phyloP scores from a whole-genome alignment of 2,888 invertebrate species.

The Eremobia ochroleuca region DNA sequence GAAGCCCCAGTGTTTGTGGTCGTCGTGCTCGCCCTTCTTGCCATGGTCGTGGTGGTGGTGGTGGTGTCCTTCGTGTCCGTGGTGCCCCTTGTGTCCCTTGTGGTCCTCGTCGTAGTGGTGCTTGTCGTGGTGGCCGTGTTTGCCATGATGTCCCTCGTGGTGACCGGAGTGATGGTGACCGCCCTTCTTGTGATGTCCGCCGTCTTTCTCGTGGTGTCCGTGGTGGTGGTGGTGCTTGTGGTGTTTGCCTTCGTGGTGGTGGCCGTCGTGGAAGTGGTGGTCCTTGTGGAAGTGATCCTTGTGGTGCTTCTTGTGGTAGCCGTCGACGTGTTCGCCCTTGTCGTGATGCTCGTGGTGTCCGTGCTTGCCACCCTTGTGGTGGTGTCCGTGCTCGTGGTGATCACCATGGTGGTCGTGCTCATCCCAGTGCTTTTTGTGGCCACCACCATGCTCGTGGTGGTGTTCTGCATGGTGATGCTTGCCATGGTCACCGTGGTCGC shows the following conservation, averaged over 20 bases:
- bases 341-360: constrained; percentile 96
- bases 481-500: constrained; percentile 94
- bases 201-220: constrained; percentile 93
- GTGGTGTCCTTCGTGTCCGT: constrained; percentile 94
- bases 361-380: constrained; percentile 95
- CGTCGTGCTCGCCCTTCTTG: constrained; percentile 94
- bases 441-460: constrained; percentile 94
- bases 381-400: constrained; percentile 94
- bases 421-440: constrained; percentile 94
- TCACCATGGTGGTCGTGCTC: constrained; percentile 92
- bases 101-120: constrained; percentile 95
- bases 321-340: constrained; percentile 95
- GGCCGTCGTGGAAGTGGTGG: constrained; percentile 97
- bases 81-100: constrained; percentile 95
- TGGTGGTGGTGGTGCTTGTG: constrained; percentile 95
- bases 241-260: constrained; percentile 95
- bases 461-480: constrained; percentile 80
- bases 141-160: constrained; percentile 94
- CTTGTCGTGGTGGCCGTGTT: constrained; percentile 95
- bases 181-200: constrained; percentile 95
- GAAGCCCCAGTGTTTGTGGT: constrained; percentile 94
- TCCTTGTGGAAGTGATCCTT: constrained; percentile 97
- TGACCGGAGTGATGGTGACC: constrained; percentile 94
- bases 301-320: constrained; percentile 96
- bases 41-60: constrained; percentile 94